Evolutionary conservation across 2,113 vertebrate species (phyloP).

Genomic region (Machaerirhynchus nigripectus): DNA sequence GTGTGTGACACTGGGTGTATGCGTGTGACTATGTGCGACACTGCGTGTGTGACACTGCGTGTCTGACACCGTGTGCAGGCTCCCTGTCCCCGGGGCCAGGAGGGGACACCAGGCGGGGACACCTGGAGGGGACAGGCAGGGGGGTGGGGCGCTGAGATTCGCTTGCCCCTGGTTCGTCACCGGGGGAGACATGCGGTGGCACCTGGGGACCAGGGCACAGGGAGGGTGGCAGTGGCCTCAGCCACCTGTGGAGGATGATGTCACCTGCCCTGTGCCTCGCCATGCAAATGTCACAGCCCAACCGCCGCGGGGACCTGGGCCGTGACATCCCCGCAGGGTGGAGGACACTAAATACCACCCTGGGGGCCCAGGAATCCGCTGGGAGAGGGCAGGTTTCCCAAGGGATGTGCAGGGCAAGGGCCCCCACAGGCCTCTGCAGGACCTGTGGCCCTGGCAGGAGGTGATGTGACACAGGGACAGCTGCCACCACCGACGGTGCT

Average conservation of each 20-base stretch:
- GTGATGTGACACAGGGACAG: neutral
- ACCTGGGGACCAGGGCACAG: neutral
- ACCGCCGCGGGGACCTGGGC: rapidly evolving
- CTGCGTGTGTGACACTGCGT: too few relatives aligned
- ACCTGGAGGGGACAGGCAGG: neutral
- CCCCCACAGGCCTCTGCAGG: too few relatives aligned
- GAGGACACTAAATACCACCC: neutral
- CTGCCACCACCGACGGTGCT: neutral
- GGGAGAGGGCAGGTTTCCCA: neutral
- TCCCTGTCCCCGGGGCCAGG: neutral
- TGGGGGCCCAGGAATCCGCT: neutral
- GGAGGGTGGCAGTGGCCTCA: neutral
- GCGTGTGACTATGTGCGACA: too few relatives aligned
- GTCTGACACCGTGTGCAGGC: neutral
- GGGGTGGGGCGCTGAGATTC: rapidly evolving
- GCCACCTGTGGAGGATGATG: neutral
- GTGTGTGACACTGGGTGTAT: too few relatives aligned
- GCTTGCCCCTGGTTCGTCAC: neutral
- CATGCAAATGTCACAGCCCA: neutral
- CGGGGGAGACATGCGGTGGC: neutral
- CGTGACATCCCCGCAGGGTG: neutral
- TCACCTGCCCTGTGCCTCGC: neutral
- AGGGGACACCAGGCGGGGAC: neutral
- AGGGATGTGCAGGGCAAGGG: neutral
- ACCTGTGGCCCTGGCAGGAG: neutral